Conservation (phyloP, 2,797 vertebrate species). For the Gymnothorax javanicus region DNA sequence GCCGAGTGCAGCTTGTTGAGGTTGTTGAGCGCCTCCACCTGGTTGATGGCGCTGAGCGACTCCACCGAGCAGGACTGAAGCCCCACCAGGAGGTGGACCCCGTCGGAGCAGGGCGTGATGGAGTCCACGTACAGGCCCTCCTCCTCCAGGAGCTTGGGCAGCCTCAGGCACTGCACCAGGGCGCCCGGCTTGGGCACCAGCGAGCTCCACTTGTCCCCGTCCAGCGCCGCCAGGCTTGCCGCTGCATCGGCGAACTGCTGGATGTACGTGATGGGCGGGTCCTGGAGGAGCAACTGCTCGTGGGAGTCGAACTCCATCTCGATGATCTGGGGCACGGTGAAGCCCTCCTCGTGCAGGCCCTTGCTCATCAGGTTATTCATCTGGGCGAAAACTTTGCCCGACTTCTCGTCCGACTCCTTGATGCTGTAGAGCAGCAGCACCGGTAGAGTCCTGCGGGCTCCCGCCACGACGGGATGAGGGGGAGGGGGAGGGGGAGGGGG, state of each 20-base stretch:
- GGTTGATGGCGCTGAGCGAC: constrained; percentile 93
- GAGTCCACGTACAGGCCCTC: constrained; percentile 95
- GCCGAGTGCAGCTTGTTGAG: constrained; percentile 98
- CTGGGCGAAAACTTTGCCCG: constrained; percentile 93
- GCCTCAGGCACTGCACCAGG: constrained; percentile 91
- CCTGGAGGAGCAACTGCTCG: constrained; percentile 94
- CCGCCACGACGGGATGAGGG: constrained; percentile 32
- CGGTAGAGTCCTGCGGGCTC: constrained; percentile 89
- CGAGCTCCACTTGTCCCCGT: constrained; percentile 93
- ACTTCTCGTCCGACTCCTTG: constrained; percentile 96
- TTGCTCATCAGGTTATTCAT: constrained; percentile 99
- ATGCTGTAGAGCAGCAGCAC: constrained; percentile 95
- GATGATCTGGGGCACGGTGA: constrained; percentile 97
- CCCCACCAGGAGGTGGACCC: constrained; percentile 91
- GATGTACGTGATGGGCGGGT: constrained; percentile 96
- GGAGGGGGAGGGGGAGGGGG: constrained; percentile 51
- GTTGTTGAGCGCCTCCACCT: constrained; percentile 98
- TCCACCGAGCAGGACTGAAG: constrained; percentile 87
- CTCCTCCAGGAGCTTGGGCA: constrained; percentile 94
- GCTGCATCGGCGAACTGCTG: constrained; percentile 98
- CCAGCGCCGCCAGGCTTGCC: constrained; percentile 81
- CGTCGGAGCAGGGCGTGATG: constrained; percentile 95
- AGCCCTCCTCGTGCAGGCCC: constrained; percentile 95
- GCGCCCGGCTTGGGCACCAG: constrained; percentile 91
- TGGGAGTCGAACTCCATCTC: constrained; percentile 98